These are phyloP conservation scores for Littorina saxatilis DNA, from an alignment of 1,140 invertebrate species.

Conservation along the genomic window DNA sequence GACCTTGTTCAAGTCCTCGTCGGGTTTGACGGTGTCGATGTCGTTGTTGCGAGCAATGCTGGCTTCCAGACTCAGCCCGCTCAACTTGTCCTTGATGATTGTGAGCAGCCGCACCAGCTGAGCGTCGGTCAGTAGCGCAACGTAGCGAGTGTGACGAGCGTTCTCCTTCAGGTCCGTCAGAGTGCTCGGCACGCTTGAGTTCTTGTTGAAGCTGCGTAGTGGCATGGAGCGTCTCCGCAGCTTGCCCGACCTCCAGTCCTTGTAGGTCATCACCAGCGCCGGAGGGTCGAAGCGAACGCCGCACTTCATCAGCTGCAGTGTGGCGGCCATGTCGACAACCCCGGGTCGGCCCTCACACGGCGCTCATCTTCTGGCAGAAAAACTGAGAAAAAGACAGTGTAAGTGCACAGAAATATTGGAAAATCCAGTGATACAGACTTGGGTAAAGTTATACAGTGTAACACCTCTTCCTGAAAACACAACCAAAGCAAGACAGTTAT, in stretches of 20 bases:
- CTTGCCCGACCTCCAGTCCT: constrained; percentile 59
- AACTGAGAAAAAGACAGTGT: neutral
- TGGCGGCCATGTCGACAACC: constrained; percentile 9
- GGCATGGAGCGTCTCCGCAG: constrained; percentile 73
- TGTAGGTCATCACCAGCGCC: constrained; percentile 71
- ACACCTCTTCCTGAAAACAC: too few species aligned
- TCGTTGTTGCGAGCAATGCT: constrained; percentile 69
- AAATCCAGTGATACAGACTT: too few species aligned
- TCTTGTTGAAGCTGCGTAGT: constrained; percentile 71
- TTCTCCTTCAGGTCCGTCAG: constrained; percentile 62
- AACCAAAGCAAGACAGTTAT: too few species aligned
- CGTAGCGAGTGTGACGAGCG: constrained; percentile 64
- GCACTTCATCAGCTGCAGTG: constrained; percentile 60
- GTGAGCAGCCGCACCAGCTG: constrained; percentile 69
- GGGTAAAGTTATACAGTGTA: too few species aligned
- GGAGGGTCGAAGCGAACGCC: constrained; percentile 74
- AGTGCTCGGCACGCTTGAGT: constrained; percentile 58
- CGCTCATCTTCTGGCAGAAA: neutral
- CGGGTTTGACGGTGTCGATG: constrained; percentile 71
- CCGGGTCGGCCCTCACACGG: neutral
- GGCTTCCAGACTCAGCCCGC: constrained; percentile 71
- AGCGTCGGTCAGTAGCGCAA: constrained; percentile 61
- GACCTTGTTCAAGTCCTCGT: constrained; percentile 78
- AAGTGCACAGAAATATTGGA: neutral
- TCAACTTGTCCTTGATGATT: constrained; percentile 69